Evolutionary conservation across 2,888 invertebrate species (phyloP).

Genomic region (Ctenicera cuprea): DNA sequence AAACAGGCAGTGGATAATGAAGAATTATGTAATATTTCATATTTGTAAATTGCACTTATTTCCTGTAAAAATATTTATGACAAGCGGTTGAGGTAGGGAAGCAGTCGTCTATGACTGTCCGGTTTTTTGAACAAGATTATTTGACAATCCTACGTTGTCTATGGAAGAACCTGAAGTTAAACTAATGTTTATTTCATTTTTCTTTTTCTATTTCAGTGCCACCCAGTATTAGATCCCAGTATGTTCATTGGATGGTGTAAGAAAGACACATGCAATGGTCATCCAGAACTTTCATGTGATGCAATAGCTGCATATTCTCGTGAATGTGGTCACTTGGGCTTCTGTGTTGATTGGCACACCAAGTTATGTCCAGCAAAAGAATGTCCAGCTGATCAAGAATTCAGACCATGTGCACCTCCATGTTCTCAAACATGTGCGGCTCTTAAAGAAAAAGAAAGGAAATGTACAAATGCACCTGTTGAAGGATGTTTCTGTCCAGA

Average conservation of each 20-base stretch:
- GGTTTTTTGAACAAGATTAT: too few relatives aligned
- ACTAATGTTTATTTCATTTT: neutral
- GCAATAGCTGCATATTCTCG: slow-evolving; percentile 83
- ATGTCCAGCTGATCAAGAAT: slow-evolving; percentile 75
- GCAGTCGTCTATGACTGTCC: too few relatives aligned
- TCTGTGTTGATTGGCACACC: slow-evolving; percentile 85
- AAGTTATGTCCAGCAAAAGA: slow-evolving; percentile 79
- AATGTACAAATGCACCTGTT: slow-evolving; percentile 66
- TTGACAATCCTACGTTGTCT: neutral
- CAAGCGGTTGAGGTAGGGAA: too few relatives aligned
- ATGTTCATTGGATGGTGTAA: slow-evolving; percentile 82
- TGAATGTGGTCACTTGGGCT: slow-evolving; percentile 81
- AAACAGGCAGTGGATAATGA: too few relatives aligned
- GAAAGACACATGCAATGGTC: slow-evolving; percentile 78
- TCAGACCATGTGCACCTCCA: slow-evolving; percentile 76
- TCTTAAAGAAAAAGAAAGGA: slow-evolving; percentile 70
- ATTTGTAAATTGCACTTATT: too few relatives aligned
- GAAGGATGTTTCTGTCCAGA: slow-evolving; percentile 93
- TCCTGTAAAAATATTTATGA: too few relatives aligned
- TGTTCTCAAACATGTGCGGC: slow-evolving; percentile 82
- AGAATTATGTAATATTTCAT: too few relatives aligned
- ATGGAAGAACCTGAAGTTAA: neutral
- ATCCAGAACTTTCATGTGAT: slow-evolving; percentile 78
- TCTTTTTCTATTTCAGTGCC: slow-evolving; percentile 75
- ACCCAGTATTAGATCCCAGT: slow-evolving; percentile 82